phyloP scores from a whole-genome alignment of 2,113 vertebrate species.

The Microtus oregoni region DNA sequence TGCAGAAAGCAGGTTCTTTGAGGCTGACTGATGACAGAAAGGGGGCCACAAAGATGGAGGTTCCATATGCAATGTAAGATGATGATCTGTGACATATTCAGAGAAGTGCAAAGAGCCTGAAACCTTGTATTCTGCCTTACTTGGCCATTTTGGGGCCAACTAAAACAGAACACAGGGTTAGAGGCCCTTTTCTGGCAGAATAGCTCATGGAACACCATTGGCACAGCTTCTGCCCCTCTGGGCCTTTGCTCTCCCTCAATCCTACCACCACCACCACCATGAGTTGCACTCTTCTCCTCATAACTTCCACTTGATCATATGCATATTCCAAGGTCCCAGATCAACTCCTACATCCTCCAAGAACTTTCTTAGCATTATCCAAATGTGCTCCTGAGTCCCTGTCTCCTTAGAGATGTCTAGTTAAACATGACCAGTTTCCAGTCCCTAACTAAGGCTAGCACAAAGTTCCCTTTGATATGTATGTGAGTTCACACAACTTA shows the following conservation, averaged over 20 bases:
- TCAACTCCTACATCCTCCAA: not conserved
- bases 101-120: not conserved
- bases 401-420: not conserved
- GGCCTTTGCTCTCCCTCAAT: not conserved
- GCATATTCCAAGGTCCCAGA: not conserved
- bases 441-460: not conserved
- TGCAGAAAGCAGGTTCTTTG: not conserved
- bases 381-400: not conserved
- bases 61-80: not conserved
- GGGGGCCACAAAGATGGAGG: not conserved
- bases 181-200: not conserved
- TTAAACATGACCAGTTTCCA: conserved; percentile 22
- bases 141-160: not conserved
- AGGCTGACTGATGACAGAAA: not conserved
- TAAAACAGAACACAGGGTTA: too few relatives aligned
- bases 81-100: not conserved
- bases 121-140: not conserved
- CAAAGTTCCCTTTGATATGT: not conserved
- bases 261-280: not conserved
- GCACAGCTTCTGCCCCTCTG: not conserved
- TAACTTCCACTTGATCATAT: not conserved
- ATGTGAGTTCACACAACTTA: not conserved
- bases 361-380: not conserved
- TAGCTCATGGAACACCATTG: not conserved
- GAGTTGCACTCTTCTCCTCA: not conserved